Base-by-base conservation (phyloP, 2,888 invertebrate genomes). In the Anticlea derivata region DNA sequence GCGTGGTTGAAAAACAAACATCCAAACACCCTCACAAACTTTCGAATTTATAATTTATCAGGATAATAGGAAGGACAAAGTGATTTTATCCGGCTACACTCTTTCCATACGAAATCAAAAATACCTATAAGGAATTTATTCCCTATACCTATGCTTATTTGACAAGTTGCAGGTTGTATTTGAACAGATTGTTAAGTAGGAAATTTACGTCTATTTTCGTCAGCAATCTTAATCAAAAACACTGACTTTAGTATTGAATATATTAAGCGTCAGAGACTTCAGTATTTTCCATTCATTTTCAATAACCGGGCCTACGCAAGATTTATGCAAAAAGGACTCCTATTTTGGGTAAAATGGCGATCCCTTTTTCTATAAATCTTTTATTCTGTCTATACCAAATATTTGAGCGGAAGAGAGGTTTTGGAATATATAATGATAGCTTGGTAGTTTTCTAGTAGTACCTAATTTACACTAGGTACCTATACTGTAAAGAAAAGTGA, bases 331-430 rank as follows among this genome's bases (percentile, higher is more conserved):
- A 53, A 50, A 40, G 52, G 47, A 27, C 27, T 17, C 17, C 33
- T 46, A 30, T 50, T 55, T 50, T 49, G 48, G 29, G 30, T 24
- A 26, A n/a, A n/a, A n/a, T n/a, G 22, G 30, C 34, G 37, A 35
- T 46, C 55, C 58, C 39, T 51, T 58, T n/a, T 54, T 52, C 53
- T 51, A 50, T 58, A 61, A 60, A 57, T 60, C 52, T 53, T 50
- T 50, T 58, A 59, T 47, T 47, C 41, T 39, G 35, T 11, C 30
- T 49, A 22, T 10, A 20, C 49, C 50, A 31, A 51, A 56, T 60
- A 52, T 55, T 60, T 54, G 27, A 56, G 20, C 3, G 17, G 44
- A 17, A 11, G 24, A 24, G 23, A 24, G 43, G 17, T 39, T 47
- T 41, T 7, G 6, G 34, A 40, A 37, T 8, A 5, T 33, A n/a